phyloP scores from a whole-genome alignment of 2,113 vertebrate genomes.

The Chunga burmeisteri region DNA sequence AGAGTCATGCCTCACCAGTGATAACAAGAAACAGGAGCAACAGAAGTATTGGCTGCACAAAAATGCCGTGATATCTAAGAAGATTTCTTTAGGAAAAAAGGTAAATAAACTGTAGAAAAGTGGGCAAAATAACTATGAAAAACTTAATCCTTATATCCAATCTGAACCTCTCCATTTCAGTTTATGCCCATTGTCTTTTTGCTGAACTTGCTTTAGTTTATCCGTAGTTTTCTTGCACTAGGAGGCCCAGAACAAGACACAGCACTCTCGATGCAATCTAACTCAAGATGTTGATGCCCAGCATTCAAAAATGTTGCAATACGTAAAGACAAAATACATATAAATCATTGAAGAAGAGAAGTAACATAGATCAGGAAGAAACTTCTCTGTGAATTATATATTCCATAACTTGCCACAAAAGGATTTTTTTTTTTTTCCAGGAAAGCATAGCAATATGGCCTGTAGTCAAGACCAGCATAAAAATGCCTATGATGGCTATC shows the following conservation, averaged over 20 bases:
- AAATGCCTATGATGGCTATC: background rate
- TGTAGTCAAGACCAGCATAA: background rate
- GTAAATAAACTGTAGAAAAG: background rate
- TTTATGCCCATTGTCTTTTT: background rate
- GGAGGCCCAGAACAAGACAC: background rate
- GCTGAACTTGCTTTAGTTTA: background rate
- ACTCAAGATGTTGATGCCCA: background rate
- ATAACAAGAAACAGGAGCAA: background rate
- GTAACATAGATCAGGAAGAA: background rate
- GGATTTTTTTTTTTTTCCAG: background rate
- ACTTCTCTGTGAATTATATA: background rate
- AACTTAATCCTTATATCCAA: background rate
- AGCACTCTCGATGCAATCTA: background rate
- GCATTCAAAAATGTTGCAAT: background rate
- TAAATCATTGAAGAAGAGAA: background rate
- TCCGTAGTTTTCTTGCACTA: background rate
- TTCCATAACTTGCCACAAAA: background rate
- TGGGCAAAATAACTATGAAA: background rate
- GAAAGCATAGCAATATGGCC: background rate
- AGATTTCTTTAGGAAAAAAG: background rate
- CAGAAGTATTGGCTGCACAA: background rate
- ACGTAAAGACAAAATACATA: background rate
- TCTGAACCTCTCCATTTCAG: background rate
- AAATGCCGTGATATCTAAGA: background rate
- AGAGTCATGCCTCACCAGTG: background rate